A percentile compares a stretch with the other conserved stretches of the same genome.
Conservation (phyloP, 2,113 vertebrate species). For the Prochilodus magdalenae region DNA sequence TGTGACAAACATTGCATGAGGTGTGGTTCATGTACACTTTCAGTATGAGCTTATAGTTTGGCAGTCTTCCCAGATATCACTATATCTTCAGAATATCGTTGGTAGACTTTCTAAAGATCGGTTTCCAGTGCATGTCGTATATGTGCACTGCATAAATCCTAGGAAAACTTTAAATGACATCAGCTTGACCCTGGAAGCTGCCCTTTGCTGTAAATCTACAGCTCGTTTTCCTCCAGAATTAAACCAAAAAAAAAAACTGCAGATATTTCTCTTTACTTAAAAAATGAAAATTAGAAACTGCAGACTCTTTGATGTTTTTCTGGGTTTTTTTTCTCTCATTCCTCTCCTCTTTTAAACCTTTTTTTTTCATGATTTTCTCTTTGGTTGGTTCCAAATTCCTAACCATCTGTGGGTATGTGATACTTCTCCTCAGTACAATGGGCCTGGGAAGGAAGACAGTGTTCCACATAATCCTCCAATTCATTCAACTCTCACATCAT, state of each 20-base stretch:
- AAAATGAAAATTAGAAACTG: conserved; percentile 31
- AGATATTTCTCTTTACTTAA: conserved; percentile 39
- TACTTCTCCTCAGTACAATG: conserved; percentile 82
- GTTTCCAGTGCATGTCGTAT: not conserved
- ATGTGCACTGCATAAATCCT: not conserved
- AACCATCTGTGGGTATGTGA: conserved; percentile 80
- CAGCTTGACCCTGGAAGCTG: conserved; percentile 39
- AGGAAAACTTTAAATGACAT: conserved; percentile 25
- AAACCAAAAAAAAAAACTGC: conserved; percentile 25
- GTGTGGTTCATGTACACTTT: conserved; percentile 32
- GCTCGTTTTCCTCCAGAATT: conserved; percentile 39
- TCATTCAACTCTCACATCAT: conserved; percentile 84
- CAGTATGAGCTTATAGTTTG: conserved; percentile 20
- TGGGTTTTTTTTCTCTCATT: conserved; percentile 49
- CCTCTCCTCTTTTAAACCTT: conserved; percentile 56
- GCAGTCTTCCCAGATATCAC: not conserved
- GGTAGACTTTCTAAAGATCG: not conserved
- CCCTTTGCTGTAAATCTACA: conserved; percentile 36
- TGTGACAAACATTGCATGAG: conserved; percentile 32
- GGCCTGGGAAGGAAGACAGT: conserved; percentile 78
- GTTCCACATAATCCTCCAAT: conserved; percentile 85
- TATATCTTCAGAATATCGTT: not conserved
- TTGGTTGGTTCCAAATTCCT: conserved; percentile 76
- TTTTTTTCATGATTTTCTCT: conserved; percentile 59
- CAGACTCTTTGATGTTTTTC: conserved; percentile 55